Percentiles rank a stretch among this genome's conserved stretches.
Conservation (phyloP, 2,113 vertebrate genomes). For the Stegostoma tigrinum region DNA sequence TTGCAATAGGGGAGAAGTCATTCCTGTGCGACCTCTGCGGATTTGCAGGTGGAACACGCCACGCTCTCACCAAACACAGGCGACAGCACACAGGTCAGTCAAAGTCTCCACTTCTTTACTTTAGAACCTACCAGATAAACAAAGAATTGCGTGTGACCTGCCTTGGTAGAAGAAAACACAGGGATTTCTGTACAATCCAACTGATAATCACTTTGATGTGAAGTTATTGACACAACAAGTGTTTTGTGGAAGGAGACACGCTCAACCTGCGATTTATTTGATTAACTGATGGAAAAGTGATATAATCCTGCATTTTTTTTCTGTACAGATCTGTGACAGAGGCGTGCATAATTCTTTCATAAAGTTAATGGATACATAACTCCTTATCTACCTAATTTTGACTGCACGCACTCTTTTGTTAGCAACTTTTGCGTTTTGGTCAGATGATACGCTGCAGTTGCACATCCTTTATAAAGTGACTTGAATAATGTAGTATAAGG, state of each 20-base stretch:
- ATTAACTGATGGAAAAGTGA: neutral
- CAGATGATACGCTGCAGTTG: slow-evolving; percentile 2
- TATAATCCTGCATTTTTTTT: neutral
- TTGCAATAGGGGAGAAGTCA: slow-evolving; percentile 94
- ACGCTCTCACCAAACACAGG: slow-evolving; percentile 96
- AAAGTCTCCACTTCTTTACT: neutral
- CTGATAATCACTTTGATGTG: slow-evolving; percentile 21
- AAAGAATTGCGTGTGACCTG: slow-evolving; percentile 22
- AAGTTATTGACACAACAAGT: slow-evolving; percentile 26
- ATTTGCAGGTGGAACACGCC: slow-evolving; percentile 90
- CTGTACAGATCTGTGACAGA: neutral
- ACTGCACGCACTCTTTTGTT: neutral
- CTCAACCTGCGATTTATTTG: neutral
- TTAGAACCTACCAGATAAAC: neutral
- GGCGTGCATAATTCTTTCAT: neutral
- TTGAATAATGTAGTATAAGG: neutral
- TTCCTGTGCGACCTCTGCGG: slow-evolving; percentile 98
- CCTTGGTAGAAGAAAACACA: neutral
- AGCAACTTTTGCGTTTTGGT: neutral
- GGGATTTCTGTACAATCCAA: neutral
- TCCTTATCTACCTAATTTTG: neutral
- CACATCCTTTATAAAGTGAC: neutral
- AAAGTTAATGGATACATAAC: slow-evolving; percentile 7
- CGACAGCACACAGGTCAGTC: slow-evolving; percentile 92
- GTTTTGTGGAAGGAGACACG: slow-evolving; percentile 17